Evolutionary conservation across 2,113 vertebrate genomes (phyloP).

Genomic region (Vulpes lagopus): DNA sequence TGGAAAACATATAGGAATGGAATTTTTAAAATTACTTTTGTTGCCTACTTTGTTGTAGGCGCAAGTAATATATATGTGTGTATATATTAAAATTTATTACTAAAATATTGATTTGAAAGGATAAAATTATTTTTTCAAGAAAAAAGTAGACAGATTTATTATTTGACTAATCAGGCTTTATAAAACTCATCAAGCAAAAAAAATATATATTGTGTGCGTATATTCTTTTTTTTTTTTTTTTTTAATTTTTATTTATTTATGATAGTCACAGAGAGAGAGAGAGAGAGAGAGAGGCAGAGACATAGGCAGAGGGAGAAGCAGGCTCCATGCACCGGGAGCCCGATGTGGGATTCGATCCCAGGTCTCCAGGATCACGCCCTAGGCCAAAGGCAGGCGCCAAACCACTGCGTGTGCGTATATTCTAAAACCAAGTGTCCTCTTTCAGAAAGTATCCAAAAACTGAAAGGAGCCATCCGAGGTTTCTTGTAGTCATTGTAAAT

Average conservation of each 20-base stretch:
- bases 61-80: not conserved
- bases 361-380: no score
- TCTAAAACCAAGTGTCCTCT: not conserved
- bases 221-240: no score
- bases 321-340: no score
- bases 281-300: no score
- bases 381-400: no score
- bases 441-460: not conserved
- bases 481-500: not conserved
- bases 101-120: slow-evolving; percentile 42
- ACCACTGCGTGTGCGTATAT: not conserved
- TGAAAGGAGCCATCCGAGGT: not conserved
- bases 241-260: no score
- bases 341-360: no score
- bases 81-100: slow-evolving; percentile 25
- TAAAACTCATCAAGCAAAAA: not conserved
- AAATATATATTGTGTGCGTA: not conserved
- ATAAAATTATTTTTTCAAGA: not conserved
- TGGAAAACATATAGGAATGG: not conserved
- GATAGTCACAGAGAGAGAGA: no score
- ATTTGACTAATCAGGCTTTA: not conserved
- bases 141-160: not conserved
- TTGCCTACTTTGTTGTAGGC: not conserved
- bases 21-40: slow-evolving; percentile 33
- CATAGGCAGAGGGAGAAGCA: no score